phyloP scores from a whole-genome alignment of 2,797 vertebrate genomes.

The Miichthys miiuy region DNA sequence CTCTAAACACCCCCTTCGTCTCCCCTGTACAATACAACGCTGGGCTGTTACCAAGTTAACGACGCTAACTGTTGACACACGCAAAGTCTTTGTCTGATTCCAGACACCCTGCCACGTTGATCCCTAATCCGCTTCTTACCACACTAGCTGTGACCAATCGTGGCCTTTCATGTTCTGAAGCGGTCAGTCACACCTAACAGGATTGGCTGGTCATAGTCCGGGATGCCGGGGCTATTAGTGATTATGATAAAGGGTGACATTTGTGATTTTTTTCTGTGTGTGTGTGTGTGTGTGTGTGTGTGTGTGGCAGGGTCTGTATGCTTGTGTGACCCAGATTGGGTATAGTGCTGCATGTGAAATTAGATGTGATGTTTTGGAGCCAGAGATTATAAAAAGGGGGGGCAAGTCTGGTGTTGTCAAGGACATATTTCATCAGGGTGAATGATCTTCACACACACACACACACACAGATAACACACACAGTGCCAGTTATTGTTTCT shows the following conservation, averaged over 20 bases:
- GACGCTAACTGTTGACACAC: constrained; percentile 46
- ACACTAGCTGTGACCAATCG: constrained; percentile 81
- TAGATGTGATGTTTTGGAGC: constrained; percentile 56
- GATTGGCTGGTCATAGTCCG: constrained; percentile 77
- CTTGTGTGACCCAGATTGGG: constrained; percentile 74
- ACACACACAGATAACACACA: background rate
- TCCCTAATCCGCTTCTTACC: constrained; percentile 81
- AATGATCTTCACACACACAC: constrained; percentile 1
- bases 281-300: constrained; percentile 35
- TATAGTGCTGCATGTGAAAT: constrained; percentile 50
- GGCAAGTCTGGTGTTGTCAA: constrained; percentile 54
- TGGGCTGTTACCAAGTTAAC: constrained; percentile 47
- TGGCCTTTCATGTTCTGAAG: constrained; percentile 74
- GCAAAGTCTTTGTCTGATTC: constrained; percentile 66
- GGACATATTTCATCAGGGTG: constrained; percentile 42
- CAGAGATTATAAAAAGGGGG: constrained; percentile 55
- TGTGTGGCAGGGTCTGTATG: constrained; percentile 57
- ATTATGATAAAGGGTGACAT: constrained; percentile 70
- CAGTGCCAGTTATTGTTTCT: background rate
- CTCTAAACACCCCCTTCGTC: background rate
- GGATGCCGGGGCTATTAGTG: constrained; percentile 68
- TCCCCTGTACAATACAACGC: background rate
- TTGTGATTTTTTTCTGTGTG: constrained; percentile 30
- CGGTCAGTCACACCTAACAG: constrained; percentile 80
- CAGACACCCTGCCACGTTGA: constrained; percentile 69